Evolutionary conservation across 2,113 vertebrate genomes (phyloP).

Genomic region (Okapia johnstoni): DNA sequence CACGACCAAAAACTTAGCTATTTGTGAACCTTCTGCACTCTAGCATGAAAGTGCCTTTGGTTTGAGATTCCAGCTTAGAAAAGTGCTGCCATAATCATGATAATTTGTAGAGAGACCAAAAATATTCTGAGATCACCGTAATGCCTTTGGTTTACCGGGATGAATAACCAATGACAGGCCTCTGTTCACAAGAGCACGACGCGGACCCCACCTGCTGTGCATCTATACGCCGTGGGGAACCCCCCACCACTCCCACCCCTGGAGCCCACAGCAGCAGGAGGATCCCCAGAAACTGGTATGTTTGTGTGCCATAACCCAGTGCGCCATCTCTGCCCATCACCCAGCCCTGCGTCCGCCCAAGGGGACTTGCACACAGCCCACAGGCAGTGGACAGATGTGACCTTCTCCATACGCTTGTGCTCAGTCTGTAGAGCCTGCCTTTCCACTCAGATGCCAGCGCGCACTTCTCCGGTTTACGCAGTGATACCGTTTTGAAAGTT

Average conservation of each 20-base stretch:
- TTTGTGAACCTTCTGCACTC: conserved; percentile 91
- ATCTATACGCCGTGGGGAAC: not conserved
- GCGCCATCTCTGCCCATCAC: conserved; percentile 49
- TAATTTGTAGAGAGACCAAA: conserved; percentile 93
- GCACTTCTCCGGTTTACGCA: conserved; percentile 74
- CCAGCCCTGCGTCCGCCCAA: conserved; percentile 39
- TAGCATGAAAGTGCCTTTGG: conserved; percentile 99
- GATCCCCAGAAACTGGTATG: conserved; percentile 60
- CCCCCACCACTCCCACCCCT: not conserved
- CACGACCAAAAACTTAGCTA: conserved; percentile 91
- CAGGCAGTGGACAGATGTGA: conserved; percentile 60
- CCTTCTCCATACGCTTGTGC: conserved; percentile 45
- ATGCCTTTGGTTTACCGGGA: conserved; percentile 94
- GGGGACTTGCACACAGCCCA: not conserved
- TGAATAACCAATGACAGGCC: conserved; percentile 81
- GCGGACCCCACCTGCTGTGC: conserved; percentile 60
- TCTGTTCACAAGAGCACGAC: conserved; percentile 77
- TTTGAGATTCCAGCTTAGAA: conserved; percentile 95
- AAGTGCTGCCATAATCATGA: conserved; percentile 88
- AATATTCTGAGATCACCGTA: conserved; percentile 94
- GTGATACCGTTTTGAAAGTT: conserved; percentile 63
- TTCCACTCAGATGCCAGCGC: conserved; percentile 47
- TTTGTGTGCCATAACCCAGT: conserved; percentile 17
- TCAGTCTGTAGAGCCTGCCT: conserved; percentile 63
- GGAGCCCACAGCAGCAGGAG: conserved; percentile 66